Evolutionary conservation across 2,888 invertebrate species (phyloP), one percentile per base, ranked within the genome.

Genomic region (Seira sanloemensis): DNA sequence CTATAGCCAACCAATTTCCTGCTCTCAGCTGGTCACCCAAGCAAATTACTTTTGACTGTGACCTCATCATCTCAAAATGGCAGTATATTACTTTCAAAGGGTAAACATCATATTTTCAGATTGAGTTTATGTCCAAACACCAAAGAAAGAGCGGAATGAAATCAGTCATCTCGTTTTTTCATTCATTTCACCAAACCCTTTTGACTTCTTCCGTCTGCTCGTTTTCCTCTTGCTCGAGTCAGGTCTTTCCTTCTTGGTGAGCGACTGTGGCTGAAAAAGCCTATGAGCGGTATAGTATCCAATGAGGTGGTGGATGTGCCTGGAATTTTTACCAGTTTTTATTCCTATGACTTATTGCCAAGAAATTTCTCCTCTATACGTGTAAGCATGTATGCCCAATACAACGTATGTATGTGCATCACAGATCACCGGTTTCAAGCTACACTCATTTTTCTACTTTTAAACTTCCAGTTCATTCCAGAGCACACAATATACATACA

Each of bases 331-430:
- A 84, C 50, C 54, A 72, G 26, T 18, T 76, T 58, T 80, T 80
- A n/a, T 19, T 21, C 21, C 74, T 83, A 84, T 84, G 79, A 84
- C 78, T 79, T 84, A 84, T 84, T 84, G 84, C 84, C 79, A 84
- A 84, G 73, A 69, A 9, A 18, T 27, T 27, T 25, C 26, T 69
- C 37, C 19, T 54, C 2, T 24, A 19, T 65, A 12, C 21, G 25
- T 67, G 67, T 25, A 67, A 21, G 25, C 9, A 67, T n/a, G 25
- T 67, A 19, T 67, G 16, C 24, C 67, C 25, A 21, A 67, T 67
- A n/a, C n/a, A n/a, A n/a, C n/a, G 66, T 50, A 75, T 66, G 25
- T 76, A 74, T 74, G 58, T 54, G 73, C 26, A n/a, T n/a, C n/a
- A n/a, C n/a, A n/a, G n/a, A n/a, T n/a, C n/a, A n/a, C n/a, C n/a